Conservation (phyloP, 2,888 invertebrate genomes). For the Eristalis intricaria region DNA sequence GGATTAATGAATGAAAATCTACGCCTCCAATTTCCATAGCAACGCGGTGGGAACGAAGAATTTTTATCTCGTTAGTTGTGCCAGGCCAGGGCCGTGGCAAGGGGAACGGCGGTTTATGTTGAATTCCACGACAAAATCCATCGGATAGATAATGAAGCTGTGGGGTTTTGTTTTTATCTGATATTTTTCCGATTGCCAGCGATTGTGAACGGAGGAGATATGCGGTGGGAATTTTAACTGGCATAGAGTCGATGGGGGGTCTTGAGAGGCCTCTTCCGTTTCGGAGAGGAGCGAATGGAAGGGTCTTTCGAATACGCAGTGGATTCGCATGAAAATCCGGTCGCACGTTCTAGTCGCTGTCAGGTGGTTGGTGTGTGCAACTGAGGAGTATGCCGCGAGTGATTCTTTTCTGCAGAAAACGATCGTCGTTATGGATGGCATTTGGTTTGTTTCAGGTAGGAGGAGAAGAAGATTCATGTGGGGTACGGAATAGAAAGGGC, state of each 20-base stretch:
- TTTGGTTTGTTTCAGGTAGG: no score
- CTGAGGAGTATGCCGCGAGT: no score
- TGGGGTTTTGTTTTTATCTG: not conserved
- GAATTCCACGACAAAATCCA: not conserved
- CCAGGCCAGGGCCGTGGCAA: not conserved
- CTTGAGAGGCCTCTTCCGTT: not conserved
- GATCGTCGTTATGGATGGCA: not conserved
- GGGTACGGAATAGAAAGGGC: no score
- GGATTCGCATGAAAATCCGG: not conserved
- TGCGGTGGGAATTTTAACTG: not conserved
- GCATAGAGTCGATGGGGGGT: not conserved
- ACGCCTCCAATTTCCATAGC: slow-evolving; percentile 27
- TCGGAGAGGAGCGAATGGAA: not conserved
- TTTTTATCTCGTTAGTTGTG: not conserved
- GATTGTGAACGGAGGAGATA: not conserved
- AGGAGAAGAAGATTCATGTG: no score
- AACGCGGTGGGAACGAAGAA: not conserved
- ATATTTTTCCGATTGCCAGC: not conserved
- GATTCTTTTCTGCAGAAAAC: not conserved
- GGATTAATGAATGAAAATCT: slow-evolving; percentile 28
- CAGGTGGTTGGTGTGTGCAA: not conserved
- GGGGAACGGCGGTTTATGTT: not conserved
- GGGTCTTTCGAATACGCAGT: not conserved
- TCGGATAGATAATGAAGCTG: not conserved
- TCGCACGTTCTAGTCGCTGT: not conserved